These are phyloP conservation scores for Anadara kagoshimensis DNA, from an alignment of 1,140 invertebrate species.

Conservation along the genomic window DNA sequence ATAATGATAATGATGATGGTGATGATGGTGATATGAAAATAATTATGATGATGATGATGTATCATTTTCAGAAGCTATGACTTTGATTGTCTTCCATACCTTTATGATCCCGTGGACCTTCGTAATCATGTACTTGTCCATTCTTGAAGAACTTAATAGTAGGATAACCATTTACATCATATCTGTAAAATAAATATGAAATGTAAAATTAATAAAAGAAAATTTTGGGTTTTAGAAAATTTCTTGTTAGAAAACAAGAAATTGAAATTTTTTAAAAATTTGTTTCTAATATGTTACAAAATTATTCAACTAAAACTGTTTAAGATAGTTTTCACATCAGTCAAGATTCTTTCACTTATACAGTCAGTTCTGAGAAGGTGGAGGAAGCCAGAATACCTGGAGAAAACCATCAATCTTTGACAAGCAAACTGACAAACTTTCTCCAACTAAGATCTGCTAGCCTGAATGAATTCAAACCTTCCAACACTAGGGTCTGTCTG, in stretches of 20 bases:
- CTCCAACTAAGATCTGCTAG: no score
- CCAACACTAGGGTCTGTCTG: no score
- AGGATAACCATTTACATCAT: constrained; percentile 74
- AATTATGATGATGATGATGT: not conserved
- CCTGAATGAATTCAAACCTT: no score
- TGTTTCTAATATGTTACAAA: not conserved
- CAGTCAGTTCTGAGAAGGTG: not conserved
- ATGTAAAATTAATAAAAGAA: not conserved
- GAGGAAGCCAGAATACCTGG: no score
- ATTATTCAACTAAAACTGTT: not conserved
- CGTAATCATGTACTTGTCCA: constrained; percentile 73
- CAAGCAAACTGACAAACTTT: no score
- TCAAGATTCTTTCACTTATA: not conserved
- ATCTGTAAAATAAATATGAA: constrained; percentile 52
- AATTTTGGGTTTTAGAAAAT: not conserved
- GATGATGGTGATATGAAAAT: not conserved
- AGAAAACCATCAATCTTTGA: no score
- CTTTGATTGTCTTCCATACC: constrained; percentile 56
- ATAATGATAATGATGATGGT: not conserved
- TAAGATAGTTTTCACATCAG: not conserved
- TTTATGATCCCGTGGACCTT: constrained; percentile 71
- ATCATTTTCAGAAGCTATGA: no score
- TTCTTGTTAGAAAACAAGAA: not conserved
- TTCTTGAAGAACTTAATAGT: constrained; percentile 74
- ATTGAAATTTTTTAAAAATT: not conserved